These are phyloP conservation scores for Ageneiosus marmoratus DNA, from an alignment of 2,113 vertebrate species.

Conservation along the genomic window DNA sequence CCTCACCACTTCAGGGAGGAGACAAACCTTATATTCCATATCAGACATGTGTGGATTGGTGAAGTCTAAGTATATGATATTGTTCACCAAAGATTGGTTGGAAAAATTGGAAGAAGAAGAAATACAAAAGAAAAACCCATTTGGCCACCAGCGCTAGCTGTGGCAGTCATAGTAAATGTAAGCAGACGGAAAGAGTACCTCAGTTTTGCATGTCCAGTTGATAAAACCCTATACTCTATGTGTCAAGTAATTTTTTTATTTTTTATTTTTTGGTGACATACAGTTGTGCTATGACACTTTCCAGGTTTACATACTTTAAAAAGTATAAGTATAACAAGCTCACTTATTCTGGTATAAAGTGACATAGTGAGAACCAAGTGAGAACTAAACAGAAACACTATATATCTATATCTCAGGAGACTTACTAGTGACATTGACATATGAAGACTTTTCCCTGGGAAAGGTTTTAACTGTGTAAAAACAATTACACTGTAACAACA, in stretches of 20 bases:
- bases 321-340: too few species aligned
- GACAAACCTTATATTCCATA: too few species aligned
- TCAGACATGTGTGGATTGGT: too few species aligned
- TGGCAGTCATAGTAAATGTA: too few species aligned
- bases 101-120: too few species aligned
- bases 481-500: not conserved
- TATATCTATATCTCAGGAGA: not conserved
- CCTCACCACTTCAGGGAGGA: too few species aligned
- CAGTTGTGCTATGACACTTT: not conserved
- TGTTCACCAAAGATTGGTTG: too few species aligned
- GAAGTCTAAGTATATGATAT: too few species aligned
- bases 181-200: not conserved
- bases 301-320: not conserved
- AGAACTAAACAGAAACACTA: not conserved
- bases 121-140: too few species aligned
- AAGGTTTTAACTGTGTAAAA: not conserved
- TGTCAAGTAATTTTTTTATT: not conserved
- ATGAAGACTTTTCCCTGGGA: not conserved
- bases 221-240: not conserved
- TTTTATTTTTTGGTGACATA: too few species aligned
- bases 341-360: not conserved
- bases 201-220: not conserved
- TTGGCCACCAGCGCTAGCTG: too few species aligned
- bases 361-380: not conserved
- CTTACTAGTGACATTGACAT: not conserved